These are phyloP conservation scores for Condylostylus longicornis DNA, from an alignment of 1,140 invertebrate genomes.

Conservation along the genomic window DNA sequence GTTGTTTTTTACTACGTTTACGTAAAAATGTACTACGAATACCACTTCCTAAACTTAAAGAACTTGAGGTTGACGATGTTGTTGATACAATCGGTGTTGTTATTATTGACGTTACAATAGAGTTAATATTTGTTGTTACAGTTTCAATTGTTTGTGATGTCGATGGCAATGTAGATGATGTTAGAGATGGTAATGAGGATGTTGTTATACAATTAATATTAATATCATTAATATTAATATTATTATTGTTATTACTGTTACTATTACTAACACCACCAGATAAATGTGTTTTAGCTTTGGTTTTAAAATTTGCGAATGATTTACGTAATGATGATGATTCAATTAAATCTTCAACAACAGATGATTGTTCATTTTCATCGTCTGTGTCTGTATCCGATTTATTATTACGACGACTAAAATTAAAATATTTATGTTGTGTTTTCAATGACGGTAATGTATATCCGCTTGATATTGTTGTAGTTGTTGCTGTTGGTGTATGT, in stretches of 20 bases:
- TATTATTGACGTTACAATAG: neutral
- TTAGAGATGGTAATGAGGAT: conserved; percentile 1
- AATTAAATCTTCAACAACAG: conserved; percentile 5
- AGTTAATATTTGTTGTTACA: conserved; percentile 7
- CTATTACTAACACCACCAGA: conserved; percentile 2
- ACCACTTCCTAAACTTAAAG: no score
- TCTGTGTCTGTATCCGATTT: conserved; percentile 26
- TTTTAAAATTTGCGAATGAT: conserved; percentile 24
- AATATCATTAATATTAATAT: conserved; percentile 5
- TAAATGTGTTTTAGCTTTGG: conserved; percentile 26
- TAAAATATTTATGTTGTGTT: no score
- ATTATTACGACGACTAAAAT: no score
- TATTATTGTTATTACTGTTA: neutral
- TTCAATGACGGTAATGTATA: no score
- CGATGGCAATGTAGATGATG: neutral
- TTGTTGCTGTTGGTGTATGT: no score
- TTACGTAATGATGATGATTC: conserved; percentile 21
- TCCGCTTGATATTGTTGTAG: no score
- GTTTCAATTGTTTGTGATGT: neutral
- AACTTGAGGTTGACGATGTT: conserved; percentile 6
- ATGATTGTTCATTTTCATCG: conserved; percentile 14
- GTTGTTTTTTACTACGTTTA: conserved; percentile 4
- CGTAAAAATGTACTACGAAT: conserved; percentile 3
- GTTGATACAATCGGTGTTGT: conserved; percentile 8
- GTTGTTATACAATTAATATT: conserved; percentile 4